Evolutionary conservation across 2,888 invertebrate species (phyloP), one percentile per base, ranked within the genome.

Genomic region (Drosophila aldrichi): DNA sequence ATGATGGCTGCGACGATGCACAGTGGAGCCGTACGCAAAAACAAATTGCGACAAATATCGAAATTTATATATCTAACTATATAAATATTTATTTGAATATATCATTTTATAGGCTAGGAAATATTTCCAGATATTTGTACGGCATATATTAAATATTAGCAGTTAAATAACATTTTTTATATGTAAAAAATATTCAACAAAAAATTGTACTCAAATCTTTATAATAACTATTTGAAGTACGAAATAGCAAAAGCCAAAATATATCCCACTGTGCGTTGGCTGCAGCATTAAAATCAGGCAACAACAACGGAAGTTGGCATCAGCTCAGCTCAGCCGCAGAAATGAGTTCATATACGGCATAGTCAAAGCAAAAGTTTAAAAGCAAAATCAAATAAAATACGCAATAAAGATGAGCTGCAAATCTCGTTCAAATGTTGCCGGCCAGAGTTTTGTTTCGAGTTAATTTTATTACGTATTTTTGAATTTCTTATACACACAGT

Each of bases 281-380:
- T 22, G 58, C 29, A 29, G 29, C 29, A 8, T 32, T 8, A 49
- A 73, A 65, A 54, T 66, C 75, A 66, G 58, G 74, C 61, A 80
- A 64, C 75, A 80, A 72, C 77, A 82, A 62, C 82, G 88, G 86
- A 85, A 88, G 86, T 86, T 74, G 74, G 74, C 82, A 88, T 77
- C 79, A 85, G 59, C 79, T 77, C 74, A 82, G 62, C 79, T 62
- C 57, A 76, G 85, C 74, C 79, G 48, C 80, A 68, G 70, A 84
- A 84, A 84, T 82, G 74, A 81, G 84, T 88, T 82, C 84, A 77
- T 70, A 88, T 76, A 68, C 54, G 49, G 29, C 46, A 16, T 46
- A 52, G 58, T 46, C 56, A 62, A 58, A 70, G 34, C 52, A 36
- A 49, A 29, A 72, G 54, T 56, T 67, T 70, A 61, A 66, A 63